Evolutionary conservation across 2,113 vertebrate genomes (phyloP).

Genomic region (Neolamprologus devosi): DNA sequence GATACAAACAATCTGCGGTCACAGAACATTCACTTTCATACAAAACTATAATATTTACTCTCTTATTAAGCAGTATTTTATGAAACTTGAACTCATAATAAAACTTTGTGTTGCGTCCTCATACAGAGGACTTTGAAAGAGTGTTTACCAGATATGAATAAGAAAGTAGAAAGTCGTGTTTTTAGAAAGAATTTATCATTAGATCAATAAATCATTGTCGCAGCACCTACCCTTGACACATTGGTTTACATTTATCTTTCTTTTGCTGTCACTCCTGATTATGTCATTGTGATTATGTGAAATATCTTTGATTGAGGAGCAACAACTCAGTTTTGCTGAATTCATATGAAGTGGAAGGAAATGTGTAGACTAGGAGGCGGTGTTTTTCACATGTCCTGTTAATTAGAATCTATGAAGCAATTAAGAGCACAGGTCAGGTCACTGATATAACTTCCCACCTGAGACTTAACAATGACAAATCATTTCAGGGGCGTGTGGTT

Average conservation of each 20-base stretch:
- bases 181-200: neutral
- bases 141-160: neutral
- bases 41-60: neutral
- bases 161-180: neutral
- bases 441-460: constrained; percentile 77
- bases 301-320: neutral
- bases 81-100: neutral
- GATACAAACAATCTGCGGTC: neutral
- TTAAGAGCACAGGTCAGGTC: constrained; percentile 81
- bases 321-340: neutral
- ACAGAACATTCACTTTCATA: neutral
- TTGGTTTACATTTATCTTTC: neutral
- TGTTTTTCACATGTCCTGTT: neutral
- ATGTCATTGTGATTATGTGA: neutral
- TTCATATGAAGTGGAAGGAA: neutral
- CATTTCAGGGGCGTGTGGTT: constrained; percentile 67
- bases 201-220: neutral
- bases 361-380: neutral
- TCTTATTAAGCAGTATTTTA: neutral
- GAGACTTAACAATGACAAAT: constrained; percentile 75
- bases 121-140: neutral
- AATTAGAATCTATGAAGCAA: constrained; percentile 54
- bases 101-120: neutral
- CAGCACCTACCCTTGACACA: neutral
- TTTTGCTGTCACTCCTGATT: neutral